Conservation (phyloP, 2,888 invertebrate genomes). For the Lumbricus terrestris region DNA sequence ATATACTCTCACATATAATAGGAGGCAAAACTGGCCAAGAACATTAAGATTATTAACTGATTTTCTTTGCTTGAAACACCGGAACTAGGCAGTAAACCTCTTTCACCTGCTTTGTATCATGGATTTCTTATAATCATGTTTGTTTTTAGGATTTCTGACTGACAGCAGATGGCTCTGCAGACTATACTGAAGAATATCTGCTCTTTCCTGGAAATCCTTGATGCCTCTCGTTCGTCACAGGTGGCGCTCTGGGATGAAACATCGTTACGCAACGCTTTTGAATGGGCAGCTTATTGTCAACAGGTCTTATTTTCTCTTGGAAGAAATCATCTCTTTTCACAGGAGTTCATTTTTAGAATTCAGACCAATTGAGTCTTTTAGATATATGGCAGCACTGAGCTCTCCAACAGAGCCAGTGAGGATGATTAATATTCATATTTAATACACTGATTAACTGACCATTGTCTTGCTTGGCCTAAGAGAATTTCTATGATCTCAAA, state of each 20-base stretch:
- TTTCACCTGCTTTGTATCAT: too few relatives aligned
- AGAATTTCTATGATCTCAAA: not conserved
- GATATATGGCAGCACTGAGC: not conserved
- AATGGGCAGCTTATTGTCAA: not conserved
- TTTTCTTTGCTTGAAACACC: not conserved
- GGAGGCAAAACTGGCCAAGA: not conserved
- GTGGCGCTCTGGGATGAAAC: not conserved
- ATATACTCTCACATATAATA: not conserved
- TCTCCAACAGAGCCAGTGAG: not conserved
- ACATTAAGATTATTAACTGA: not conserved
- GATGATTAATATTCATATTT: not conserved
- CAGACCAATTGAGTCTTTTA: not conserved
- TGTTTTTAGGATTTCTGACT: not conserved
- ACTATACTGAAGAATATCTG: conserved; percentile 8
- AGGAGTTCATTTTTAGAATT: not conserved
- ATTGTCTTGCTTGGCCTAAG: not conserved
- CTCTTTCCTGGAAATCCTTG: not conserved
- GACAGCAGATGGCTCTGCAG: not conserved
- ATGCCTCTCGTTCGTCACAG: not conserved
- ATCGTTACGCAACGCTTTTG: not conserved
- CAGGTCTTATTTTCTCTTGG: not conserved
- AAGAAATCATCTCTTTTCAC: not conserved
- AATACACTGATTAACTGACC: not conserved
- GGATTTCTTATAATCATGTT: too few relatives aligned
- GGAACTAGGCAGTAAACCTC: not conserved